Percentiles rank a stretch among this genome's conserved stretches.
phyloP scores from a whole-genome alignment of 2,113 vertebrate species.

The Pteruthius melanotis region DNA sequence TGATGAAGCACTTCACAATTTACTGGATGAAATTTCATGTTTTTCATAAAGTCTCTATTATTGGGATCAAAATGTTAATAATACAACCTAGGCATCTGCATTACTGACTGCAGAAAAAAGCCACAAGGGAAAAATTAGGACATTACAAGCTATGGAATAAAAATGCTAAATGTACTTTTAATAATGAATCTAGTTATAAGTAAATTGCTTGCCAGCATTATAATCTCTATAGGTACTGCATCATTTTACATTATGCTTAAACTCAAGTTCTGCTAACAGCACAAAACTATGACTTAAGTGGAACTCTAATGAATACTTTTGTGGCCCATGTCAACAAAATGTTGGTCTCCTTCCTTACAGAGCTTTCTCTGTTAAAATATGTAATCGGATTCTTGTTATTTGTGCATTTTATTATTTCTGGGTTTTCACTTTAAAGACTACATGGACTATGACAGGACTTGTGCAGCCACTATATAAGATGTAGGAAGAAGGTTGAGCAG shows the following conservation, averaged over 20 bases:
- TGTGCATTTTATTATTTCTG: background rate
- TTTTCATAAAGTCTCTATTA: background rate
- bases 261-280: background rate
- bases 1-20: background rate
- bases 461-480: background rate
- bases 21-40: background rate
- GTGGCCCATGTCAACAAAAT: background rate
- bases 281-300: background rate
- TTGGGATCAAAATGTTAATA: background rate
- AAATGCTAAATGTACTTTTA: background rate
- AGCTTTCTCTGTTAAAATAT: background rate
- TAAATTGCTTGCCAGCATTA: background rate
- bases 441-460: background rate
- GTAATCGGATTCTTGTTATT: background rate
- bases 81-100: background rate
- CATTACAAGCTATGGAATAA: background rate
- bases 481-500: background rate
- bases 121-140: background rate
- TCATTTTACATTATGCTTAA: background rate
- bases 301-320: background rate
- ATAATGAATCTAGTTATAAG: background rate
- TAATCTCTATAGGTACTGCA: background rate
- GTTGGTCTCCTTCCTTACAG: background rate
- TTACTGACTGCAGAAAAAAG: background rate
- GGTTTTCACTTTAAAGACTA: background rate